Evolutionary conservation across 2,113 vertebrate species (phyloP).

Genomic region (Upupa epops): DNA sequence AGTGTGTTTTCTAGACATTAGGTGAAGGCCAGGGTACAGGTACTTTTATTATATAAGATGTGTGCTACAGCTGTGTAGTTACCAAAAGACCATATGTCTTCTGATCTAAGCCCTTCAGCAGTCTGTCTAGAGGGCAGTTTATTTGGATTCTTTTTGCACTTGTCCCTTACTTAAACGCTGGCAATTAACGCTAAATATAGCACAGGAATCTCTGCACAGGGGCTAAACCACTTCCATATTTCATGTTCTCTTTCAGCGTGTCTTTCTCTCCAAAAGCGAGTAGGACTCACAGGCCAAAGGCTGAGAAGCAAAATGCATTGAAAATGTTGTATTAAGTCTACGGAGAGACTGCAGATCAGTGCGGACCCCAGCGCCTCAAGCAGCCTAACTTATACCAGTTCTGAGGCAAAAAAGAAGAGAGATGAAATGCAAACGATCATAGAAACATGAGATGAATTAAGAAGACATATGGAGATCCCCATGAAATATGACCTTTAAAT

Average conservation of each 20-base stretch:
- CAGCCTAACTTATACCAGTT: background rate
- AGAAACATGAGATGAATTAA: constrained; percentile 49
- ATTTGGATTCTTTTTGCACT: background rate
- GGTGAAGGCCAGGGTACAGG: background rate
- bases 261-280: background rate
- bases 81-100: background rate
- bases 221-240: background rate
- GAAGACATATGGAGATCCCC: constrained; percentile 43
- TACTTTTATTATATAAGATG: background rate
- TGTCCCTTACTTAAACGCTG: background rate
- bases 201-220: background rate
- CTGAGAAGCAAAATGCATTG: background rate
- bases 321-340: background rate
- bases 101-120: background rate
- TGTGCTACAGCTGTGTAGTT: background rate
- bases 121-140: background rate
- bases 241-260: background rate
- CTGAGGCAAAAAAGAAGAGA: background rate
- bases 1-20: background rate
- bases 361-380: background rate
- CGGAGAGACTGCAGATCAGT: background rate
- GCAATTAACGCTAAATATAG: background rate
- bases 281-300: background rate
- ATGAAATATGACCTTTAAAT: constrained; percentile 1
- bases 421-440: background rate